Evolutionary conservation across 92 coral and sea anemone genomes (phyloP).

Genomic region (Muricea muricata): DNA sequence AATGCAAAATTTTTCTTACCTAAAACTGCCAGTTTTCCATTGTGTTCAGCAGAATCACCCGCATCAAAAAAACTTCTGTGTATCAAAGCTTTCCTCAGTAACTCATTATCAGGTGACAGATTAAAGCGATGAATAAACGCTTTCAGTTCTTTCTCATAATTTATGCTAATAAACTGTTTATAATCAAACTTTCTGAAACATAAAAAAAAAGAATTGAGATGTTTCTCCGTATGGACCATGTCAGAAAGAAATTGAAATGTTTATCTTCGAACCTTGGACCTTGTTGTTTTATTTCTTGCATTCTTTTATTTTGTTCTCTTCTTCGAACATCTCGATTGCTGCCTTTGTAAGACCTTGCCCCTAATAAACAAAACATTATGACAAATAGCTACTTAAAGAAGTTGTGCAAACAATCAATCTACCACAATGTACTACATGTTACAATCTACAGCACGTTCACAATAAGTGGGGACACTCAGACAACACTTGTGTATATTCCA

Average conservation of each 20-base stretch:
- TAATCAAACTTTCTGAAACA: slow-evolving; percentile 82
- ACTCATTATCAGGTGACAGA: slow-evolving; percentile 62
- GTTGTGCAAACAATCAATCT: no score
- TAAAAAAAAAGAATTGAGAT: neutral
- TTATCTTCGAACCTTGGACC: slow-evolving; percentile 67
- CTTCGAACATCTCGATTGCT: slow-evolving; percentile 92
- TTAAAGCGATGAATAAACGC: slow-evolving; percentile 86
- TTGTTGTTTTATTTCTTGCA: slow-evolving; percentile 73
- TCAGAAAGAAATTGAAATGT: no score
- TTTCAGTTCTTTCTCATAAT: slow-evolving; percentile 85
- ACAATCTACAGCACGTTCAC: no score
- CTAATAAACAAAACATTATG: no score
- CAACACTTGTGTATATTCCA: no score
- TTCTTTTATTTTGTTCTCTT: slow-evolving; percentile 79
- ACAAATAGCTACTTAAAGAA: no score
- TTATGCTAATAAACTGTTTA: slow-evolving; percentile 77
- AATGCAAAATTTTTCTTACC: slow-evolving; percentile 57
- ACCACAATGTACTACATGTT: no score
- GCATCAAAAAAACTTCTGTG: slow-evolving; percentile 66
- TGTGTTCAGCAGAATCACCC: slow-evolving; percentile 44
- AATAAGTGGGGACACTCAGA: no score
- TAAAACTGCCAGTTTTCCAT: slow-evolving; percentile 79
- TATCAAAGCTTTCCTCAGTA: slow-evolving; percentile 70
- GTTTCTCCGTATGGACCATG: no score
- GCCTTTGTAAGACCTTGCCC: slow-evolving; percentile 80